These are phyloP conservation scores for Cerastoderma edule DNA, from an alignment of 2,888 invertebrate genomes.

Conservation along the genomic window DNA sequence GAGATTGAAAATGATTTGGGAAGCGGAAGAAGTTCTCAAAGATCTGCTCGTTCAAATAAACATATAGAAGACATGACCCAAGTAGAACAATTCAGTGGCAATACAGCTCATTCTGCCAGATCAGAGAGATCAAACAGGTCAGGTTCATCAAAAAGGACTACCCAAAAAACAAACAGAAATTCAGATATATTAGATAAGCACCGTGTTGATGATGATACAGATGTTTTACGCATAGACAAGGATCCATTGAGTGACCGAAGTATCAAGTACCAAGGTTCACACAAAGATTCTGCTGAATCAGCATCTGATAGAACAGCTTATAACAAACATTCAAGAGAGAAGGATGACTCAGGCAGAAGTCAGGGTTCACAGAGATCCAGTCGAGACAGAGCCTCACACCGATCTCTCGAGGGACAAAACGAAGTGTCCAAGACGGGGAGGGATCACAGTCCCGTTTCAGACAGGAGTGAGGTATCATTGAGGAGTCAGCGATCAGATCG, in stretches of 20 bases:
- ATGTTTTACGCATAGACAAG: not conserved
- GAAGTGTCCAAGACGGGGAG: not conserved
- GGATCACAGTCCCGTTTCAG: constrained; percentile 6
- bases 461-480: constrained; percentile 31
- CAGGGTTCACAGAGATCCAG: constrained; percentile 4
- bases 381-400: not conserved
- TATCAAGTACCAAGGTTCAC: not conserved
- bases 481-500: constrained; percentile 35
- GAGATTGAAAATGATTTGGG: constrained; percentile 31
- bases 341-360: not conserved
- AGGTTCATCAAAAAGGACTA: not conserved
- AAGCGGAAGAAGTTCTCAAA: constrained; percentile 26
- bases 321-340: constrained; percentile 1
- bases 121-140: constrained; percentile 11
- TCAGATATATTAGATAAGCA: constrained; percentile 1
- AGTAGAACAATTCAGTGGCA: constrained; percentile 14
- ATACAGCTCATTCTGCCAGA: not conserved
- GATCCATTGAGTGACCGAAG: not conserved
- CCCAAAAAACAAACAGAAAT: not conserved
- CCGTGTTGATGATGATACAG: not conserved
- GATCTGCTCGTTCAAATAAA: not conserved
- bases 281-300: constrained; percentile 10
- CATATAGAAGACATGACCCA: not conserved
- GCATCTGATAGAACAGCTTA: too few species aligned
- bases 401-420: not conserved